Base-by-base conservation (phyloP, 2,113 vertebrate species). In the Glaucidium brasilianum region DNA sequence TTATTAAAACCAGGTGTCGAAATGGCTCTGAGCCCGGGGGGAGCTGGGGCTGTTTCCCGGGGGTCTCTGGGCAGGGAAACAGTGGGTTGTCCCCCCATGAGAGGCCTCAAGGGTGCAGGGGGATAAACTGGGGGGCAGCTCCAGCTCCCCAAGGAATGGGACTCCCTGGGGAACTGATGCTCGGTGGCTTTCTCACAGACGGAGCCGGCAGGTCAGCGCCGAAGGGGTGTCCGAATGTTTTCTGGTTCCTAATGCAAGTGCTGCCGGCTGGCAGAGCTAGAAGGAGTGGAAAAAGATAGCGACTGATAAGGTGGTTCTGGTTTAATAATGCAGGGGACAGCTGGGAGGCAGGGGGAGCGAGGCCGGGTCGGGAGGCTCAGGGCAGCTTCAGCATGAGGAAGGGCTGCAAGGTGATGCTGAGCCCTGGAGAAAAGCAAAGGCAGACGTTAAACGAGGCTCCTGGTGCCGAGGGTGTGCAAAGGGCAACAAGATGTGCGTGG, bases 1-100 rank as follows among this genome's bases (percentile, higher is more conserved):
- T 97, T 95, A 98, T 98, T 91, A 88, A 96, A 98, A 96, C 97
- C 98, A 98, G 90, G 96, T 98, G 98, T 93, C 2, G 2, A 81
- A 93, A 78, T 29, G 1, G 85, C 95, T 91, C 80, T 0, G 35
- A 82, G 85, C 62, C 45, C 1, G 6, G 27, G 47, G 45, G 55
- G 41, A 62, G 7, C 15, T 1, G 25, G 58, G 21, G 53, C 74
- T 2, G 9, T 84, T 90, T 92, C 87, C 68, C 8, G 0, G 41
- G 77, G 55, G 35, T 67, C 78, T 71, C 14, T 0, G 20, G 60
- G 13, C 45, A 49, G 80, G 90, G 50, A 22, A 64, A 21, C 3
- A 0, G 3, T 0, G 10, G 21, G 12, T 10, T 52, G 9, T 35
- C 2, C 29, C 29, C 5, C 5, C 0, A 0, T 26, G 17, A 79